phyloP scores from a whole-genome alignment of 2,888 invertebrate genomes.

The Pyralis farinalis region DNA sequence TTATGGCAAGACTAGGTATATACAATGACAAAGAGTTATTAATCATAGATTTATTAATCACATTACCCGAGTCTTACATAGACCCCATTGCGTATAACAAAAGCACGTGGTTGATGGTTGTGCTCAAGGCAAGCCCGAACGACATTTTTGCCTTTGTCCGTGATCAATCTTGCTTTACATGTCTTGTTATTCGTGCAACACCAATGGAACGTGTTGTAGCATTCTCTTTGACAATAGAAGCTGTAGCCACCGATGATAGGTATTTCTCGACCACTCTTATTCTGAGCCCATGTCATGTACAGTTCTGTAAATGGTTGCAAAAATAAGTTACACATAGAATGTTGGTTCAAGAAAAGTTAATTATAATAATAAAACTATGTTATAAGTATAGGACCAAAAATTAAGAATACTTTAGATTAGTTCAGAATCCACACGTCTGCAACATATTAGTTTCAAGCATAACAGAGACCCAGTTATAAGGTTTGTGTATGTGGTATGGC shows the following conservation, averaged over 20 bases:
- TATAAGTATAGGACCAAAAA: too few species aligned
- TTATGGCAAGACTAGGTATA: too few species aligned
- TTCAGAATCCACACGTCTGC: too few species aligned
- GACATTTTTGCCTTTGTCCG: slow-evolving; percentile 8
- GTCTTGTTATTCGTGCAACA: slow-evolving; percentile 14
- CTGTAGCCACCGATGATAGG: slow-evolving; percentile 27
- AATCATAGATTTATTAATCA: too few species aligned
- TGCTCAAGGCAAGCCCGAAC: slow-evolving; percentile 9
- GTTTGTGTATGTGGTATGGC: too few species aligned
- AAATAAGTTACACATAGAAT: not conserved
- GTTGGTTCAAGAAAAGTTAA: too few species aligned
- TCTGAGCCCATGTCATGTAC: slow-evolving; percentile 9
- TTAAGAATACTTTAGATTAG: too few species aligned
- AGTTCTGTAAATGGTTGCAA: not conserved
- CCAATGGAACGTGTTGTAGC: slow-evolving; percentile 14
- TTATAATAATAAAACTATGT: too few species aligned
- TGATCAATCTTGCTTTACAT: slow-evolving; percentile 19
- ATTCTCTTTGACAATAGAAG: slow-evolving; percentile 17
- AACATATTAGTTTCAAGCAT: too few species aligned
- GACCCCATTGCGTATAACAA: slow-evolving; percentile 14
- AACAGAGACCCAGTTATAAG: too few species aligned
- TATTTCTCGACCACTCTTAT: slow-evolving; percentile 19
- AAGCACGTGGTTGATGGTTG: not conserved
- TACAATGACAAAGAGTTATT: too few species aligned
- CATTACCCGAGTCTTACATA: slow-evolving; percentile 17